phyloP scores from a whole-genome alignment of 2,113 vertebrate species.

The cattle (Bos taurus) region DNA sequence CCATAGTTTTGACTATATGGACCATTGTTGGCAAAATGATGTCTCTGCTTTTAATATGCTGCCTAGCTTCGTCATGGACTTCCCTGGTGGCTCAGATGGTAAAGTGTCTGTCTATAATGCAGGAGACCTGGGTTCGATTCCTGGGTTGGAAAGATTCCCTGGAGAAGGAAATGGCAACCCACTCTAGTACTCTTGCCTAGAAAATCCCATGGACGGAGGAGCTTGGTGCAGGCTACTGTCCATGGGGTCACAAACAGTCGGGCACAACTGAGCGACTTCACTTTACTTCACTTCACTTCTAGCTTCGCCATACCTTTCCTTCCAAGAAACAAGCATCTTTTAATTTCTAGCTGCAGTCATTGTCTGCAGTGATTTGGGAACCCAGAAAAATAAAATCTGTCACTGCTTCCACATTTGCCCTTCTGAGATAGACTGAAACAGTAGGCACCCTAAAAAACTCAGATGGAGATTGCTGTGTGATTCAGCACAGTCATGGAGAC shows the following conservation, averaged over 20 bases:
- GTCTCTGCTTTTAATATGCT: not conserved
- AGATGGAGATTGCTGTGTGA: accelerated
- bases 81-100: too few species aligned
- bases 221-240: too few species aligned
- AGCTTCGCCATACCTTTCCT: not conserved
- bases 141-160: too few species aligned
- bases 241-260: too few species aligned
- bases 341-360: not conserved
- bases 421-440: not conserved
- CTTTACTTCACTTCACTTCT: too few species aligned
- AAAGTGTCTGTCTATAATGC: too few species aligned
- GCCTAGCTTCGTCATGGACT: not conserved
- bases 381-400: not conserved
- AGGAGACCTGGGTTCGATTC: too few species aligned
- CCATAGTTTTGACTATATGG: not conserved
- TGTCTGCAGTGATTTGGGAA: not conserved
- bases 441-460: not conserved
- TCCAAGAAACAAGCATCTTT: not conserved
- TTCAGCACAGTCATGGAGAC: not conserved
- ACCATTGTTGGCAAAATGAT: not conserved
- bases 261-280: too few species aligned
- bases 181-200: too few species aligned
- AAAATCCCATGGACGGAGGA: too few species aligned
- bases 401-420: not conserved
- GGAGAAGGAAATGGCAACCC: too few species aligned